Percentiles rank a stretch among this genome's conserved stretches.
Conservation (phyloP, 2,888 invertebrate genomes). For the Dryadula phaetusa region DNA sequence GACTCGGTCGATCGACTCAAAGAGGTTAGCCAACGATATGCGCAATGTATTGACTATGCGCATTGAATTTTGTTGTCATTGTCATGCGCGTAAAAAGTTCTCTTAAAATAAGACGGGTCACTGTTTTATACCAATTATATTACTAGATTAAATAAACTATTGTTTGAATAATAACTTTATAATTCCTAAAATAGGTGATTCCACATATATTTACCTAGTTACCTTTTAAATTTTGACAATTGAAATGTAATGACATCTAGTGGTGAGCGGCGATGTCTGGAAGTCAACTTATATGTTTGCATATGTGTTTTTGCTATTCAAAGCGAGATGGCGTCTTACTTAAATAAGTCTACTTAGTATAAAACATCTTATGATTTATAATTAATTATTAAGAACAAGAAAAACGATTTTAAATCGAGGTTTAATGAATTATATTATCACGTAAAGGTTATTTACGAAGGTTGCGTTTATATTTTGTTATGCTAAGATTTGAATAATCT, state of each 20-base stretch:
- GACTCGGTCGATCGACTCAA: conserved; percentile 74
- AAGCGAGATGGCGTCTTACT: neutral
- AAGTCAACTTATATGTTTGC: neutral
- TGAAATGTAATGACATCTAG: conserved; percentile 4
- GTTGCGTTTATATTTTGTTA: neutral
- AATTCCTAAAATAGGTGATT: neutral
- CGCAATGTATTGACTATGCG: conserved; percentile 84
- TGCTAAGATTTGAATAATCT: neutral
- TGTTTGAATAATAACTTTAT: neutral
- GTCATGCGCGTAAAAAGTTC: conserved; percentile 70
- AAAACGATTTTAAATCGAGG: conserved; percentile 15
- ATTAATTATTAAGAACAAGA: neutral
- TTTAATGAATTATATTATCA: neutral
- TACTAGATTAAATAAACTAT: neutral
- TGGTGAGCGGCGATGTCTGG: neutral
- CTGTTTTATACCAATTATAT: neutral
- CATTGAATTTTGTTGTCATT: conserved; percentile 70
- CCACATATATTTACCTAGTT: neutral
- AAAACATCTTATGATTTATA: neutral
- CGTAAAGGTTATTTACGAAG: neutral
- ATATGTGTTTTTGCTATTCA: neutral
- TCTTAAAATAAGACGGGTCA: neutral
- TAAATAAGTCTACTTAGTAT: neutral
- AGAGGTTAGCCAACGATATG: conserved; percentile 76
- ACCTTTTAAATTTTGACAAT: neutral